Base-by-base conservation (phyloP, 2,797 vertebrate genomes). In the Danio albolineatus region DNA sequence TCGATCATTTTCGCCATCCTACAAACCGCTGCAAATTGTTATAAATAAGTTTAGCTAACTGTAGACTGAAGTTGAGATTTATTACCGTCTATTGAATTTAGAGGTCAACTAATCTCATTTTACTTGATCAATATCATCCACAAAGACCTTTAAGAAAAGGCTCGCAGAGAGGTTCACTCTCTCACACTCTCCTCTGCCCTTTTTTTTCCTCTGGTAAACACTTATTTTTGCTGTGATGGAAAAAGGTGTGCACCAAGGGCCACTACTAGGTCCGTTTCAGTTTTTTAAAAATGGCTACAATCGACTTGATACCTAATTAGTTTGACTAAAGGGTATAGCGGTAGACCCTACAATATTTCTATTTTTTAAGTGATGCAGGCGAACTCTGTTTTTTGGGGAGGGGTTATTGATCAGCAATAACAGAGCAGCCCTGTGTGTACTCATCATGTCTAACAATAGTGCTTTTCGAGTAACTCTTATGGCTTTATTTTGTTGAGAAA, bases 101-200 rank as follows among this genome's bases (percentile, higher is more conserved):
- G 89, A 78, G 89, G 92, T 92, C 86, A 88, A 89, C 91, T 94
- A 94, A 95, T 93, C 87, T 84, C 84, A 91, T 94, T 94, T 90
- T 82, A 73, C 74, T 88, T 90, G 89, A 94, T 94, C 93, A 89
- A 92, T 93, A 93, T 88, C 82, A 84, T 91, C 88, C 90, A 88
- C 91, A 88, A 87, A 91, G 90, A 93, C 92, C 92, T 92, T 89
- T 89, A 91, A 88, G 88, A 89, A 78, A 85, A 81, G 82, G 77
- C 89, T 83, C 81, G 76, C 83, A 82, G 81, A 85, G 84, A 91
- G n/a, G n/a, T 89, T 85, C 64, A 74, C 67, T 88, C 88, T 85
- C 85, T 84, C 82, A 39, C 81, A 57, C 78, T 73, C 82, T 84
- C 79, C 81, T 51, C 86, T 76, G 36, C 66, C 69, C 56, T 28